Percentiles rank a stretch among this genome's conserved stretches.
Conservation (phyloP, 2,113 vertebrate species). For the Hystrix cristata region DNA sequence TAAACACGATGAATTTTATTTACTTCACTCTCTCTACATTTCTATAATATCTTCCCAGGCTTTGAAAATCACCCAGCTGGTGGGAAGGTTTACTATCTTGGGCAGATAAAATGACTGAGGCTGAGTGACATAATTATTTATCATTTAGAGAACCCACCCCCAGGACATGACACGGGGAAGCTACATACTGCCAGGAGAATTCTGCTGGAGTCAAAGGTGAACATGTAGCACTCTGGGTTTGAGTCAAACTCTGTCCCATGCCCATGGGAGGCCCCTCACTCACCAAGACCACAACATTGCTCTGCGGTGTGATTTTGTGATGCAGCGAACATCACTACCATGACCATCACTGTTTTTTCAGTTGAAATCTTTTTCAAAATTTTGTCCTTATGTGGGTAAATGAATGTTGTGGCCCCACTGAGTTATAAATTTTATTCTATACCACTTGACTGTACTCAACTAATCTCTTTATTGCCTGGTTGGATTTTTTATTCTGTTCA, state of each 20-base stretch:
- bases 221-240: neutral
- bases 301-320: neutral
- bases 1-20: neutral
- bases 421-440: neutral
- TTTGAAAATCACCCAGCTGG: conserved; percentile 49
- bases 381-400: neutral
- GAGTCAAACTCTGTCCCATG: neutral
- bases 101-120: neutral
- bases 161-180: neutral
- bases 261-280: neutral
- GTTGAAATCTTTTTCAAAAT: neutral
- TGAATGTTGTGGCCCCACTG: neutral
- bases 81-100: neutral
- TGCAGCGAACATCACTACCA: neutral
- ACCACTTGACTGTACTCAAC: neutral
- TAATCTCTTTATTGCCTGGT: neutral
- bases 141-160: neutral
- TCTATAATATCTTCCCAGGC: neutral
- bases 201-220: neutral
- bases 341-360: neutral
- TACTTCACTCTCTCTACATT: conserved; percentile 13
- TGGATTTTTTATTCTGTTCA: neutral
- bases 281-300: neutral
- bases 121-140: neutral
- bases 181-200: neutral